These are phyloP conservation scores for Bufo bufo DNA, from an alignment of 2,113 vertebrate species.

Conservation along the genomic window DNA sequence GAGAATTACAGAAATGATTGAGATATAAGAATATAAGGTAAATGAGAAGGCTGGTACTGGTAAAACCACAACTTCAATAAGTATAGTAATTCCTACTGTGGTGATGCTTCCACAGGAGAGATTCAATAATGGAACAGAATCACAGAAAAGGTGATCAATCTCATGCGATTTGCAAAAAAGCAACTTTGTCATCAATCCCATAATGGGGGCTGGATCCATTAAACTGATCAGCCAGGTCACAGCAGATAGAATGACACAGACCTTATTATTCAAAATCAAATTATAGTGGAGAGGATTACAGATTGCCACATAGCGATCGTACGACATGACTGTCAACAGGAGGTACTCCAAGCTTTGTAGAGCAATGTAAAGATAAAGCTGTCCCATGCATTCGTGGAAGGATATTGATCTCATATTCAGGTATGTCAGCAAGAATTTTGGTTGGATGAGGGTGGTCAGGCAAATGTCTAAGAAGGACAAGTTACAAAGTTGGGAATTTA, in stretches of 20 bases:
- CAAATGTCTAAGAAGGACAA: too few relatives aligned
- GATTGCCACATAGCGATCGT: slow-evolving; percentile 41
- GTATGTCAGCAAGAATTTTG: too few relatives aligned
- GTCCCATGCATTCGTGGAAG: too few relatives aligned
- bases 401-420: too few relatives aligned
- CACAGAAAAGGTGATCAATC: slow-evolving; percentile 47
- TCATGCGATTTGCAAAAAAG: slow-evolving; percentile 20
- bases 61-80: slow-evolving; percentile 55
- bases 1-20: slow-evolving; percentile 56
- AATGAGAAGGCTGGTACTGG: slow-evolving; percentile 62
- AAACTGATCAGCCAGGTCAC: slow-evolving; percentile 22
- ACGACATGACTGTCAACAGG: slow-evolving; percentile 26
- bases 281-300: slow-evolving; percentile 32
- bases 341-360: too few relatives aligned
- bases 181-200: not conserved
- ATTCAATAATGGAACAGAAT: not conserved
- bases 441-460: too few relatives aligned
- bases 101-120: slow-evolving; percentile 18
- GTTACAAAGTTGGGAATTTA: too few relatives aligned
- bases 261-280: slow-evolving; percentile 9
- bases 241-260: not conserved
- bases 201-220: not conserved
- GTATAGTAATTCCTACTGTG: slow-evolving; percentile 25
- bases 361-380: too few relatives aligned
- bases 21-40: slow-evolving; percentile 61